Evolutionary conservation across 2,797 vertebrate species (phyloP).

Genomic region (Characodon lateralis): DNA sequence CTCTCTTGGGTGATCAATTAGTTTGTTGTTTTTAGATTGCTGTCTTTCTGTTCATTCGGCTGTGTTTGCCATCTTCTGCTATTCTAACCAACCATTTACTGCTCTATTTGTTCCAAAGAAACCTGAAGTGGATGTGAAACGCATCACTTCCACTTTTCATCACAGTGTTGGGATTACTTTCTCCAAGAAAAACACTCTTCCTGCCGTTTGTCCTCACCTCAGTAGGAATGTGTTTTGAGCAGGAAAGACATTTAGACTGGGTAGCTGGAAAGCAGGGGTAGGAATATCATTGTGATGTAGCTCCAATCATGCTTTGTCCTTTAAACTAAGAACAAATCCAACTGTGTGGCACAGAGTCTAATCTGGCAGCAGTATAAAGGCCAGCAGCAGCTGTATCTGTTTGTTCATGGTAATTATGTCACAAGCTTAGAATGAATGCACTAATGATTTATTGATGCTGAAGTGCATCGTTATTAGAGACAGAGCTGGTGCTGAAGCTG

Average conservation of each 20-base stretch:
- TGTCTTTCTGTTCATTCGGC: constrained; percentile 26
- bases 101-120: constrained; percentile 33
- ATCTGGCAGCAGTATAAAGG: constrained; percentile 4
- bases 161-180: constrained; percentile 33
- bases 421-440: constrained; percentile 12
- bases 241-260: background rate
- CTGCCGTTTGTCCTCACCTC: background rate
- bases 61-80: constrained; percentile 26
- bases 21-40: constrained; percentile 3
- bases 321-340: constrained; percentile 24
- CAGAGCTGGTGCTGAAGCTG: constrained; percentile 9
- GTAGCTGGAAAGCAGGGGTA: constrained; percentile 8
- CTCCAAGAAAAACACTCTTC: constrained; percentile 30
- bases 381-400: constrained; percentile 17
- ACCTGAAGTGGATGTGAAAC: constrained; percentile 29
- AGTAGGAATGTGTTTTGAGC: background rate
- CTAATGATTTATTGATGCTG: constrained; percentile 33
- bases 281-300: constrained; percentile 21
- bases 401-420: constrained; percentile 29
- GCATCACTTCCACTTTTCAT: constrained; percentile 45
- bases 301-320: constrained; percentile 15
- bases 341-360: constrained; percentile 10
- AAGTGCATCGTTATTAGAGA: constrained; percentile 25
- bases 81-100: constrained; percentile 23
- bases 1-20: constrained; percentile 10